Conservation (phyloP, 2,797 vertebrate genomes). For the Clamator glandarius region DNA sequence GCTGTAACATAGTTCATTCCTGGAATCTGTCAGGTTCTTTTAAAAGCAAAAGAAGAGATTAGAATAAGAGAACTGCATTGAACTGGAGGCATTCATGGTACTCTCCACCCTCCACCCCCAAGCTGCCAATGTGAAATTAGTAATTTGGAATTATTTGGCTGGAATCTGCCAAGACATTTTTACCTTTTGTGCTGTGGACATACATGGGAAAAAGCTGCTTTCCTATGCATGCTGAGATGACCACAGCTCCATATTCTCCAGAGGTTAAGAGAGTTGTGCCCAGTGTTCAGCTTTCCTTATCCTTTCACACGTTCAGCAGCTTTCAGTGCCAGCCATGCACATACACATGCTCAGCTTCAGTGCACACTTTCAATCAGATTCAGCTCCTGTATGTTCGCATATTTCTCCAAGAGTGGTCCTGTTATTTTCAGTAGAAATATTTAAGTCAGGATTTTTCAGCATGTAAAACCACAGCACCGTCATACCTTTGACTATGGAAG, state of each 20-base stretch:
- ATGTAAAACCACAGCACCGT: background rate
- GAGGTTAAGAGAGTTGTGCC: background rate
- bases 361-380: background rate
- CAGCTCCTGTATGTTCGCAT: background rate
- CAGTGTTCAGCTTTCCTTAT: background rate
- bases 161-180: background rate
- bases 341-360: background rate
- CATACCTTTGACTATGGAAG: background rate
- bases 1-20: background rate
- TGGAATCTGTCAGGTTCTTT: background rate
- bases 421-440: background rate
- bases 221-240: background rate
- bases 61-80: background rate
- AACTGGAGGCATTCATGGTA: fast-evolving
- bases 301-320: background rate
- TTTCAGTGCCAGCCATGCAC: background rate
- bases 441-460: background rate
- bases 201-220: background rate
- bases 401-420: background rate
- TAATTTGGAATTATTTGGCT: background rate
- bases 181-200: background rate
- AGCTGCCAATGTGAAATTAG: background rate
- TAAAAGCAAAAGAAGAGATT: background rate
- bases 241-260: background rate
- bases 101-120: background rate